A percentile compares a stretch with the other conserved stretches of the same genome.
phyloP scores from a whole-genome alignment of 2,113 vertebrate genomes.

The Alaudala cheleensis region DNA sequence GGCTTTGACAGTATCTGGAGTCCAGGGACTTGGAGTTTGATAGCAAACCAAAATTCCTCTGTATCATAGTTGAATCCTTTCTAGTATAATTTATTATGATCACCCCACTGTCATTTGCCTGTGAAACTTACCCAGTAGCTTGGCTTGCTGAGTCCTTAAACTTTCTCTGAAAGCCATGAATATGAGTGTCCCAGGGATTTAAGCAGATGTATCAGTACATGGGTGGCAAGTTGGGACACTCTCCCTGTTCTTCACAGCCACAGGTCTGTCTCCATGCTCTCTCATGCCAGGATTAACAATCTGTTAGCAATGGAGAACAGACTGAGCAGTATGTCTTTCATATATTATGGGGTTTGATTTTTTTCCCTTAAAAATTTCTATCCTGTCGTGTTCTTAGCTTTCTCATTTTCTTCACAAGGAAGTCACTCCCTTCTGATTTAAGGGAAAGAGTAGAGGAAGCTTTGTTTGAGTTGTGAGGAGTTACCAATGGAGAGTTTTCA shows the following conservation, averaged over 20 bases:
- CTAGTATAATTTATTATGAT: neutral
- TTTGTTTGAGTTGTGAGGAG: neutral
- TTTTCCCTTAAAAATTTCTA: neutral
- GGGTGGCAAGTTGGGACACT: neutral
- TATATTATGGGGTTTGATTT: neutral
- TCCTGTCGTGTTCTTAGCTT: neutral
- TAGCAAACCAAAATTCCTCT: neutral
- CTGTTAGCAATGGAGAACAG: neutral
- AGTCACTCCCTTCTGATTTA: slow-evolving; percentile 7
- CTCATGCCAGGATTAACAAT: neutral
- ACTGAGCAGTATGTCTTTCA: neutral
- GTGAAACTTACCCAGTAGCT: neutral
- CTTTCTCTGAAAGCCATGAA: neutral
- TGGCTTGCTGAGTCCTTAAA: neutral
- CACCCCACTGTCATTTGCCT: neutral
- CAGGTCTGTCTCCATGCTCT: accelerated
- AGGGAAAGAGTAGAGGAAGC: neutral
- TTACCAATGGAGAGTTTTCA: neutral
- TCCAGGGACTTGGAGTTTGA: neutral
- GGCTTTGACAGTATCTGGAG: neutral
- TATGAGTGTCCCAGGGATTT: neutral
- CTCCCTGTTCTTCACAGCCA: neutral
- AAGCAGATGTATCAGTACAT: accelerated
- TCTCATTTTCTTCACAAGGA: neutral
- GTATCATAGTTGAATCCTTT: neutral